Conservation (phyloP, 2,113 vertebrate species). For the rabbit (Oryctolagus cuniculus) region mOryCun1.1 NC_091449.1:49738501-49739000, state of each 20-base stretch:
- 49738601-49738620: not conserved
- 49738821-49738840: not conserved
- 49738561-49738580: conserved; percentile 36
- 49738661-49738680: conserved; percentile 21
- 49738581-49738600: not conserved
- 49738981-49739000: conserved; percentile 95
- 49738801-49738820: not conserved
- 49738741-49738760: not conserved
- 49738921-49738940: conserved; percentile 86
- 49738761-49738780: conserved; percentile 13
- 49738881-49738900: conserved; percentile 68
- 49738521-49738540: not conserved
- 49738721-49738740: not conserved
- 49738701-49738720: not conserved
- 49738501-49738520: not conserved
- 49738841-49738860: not conserved
- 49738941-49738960: conserved; percentile 91
- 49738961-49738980: conserved; percentile 92
- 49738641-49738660: not conserved
- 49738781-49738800: not conserved
- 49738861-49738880: conserved; percentile 69
- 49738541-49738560: not conserved
- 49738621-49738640: not conserved
- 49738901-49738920: conserved; percentile 62
- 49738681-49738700: not conserved